Base-by-base conservation (phyloP, 2,888 invertebrate genomes). In the Eulithis testata region DNA sequence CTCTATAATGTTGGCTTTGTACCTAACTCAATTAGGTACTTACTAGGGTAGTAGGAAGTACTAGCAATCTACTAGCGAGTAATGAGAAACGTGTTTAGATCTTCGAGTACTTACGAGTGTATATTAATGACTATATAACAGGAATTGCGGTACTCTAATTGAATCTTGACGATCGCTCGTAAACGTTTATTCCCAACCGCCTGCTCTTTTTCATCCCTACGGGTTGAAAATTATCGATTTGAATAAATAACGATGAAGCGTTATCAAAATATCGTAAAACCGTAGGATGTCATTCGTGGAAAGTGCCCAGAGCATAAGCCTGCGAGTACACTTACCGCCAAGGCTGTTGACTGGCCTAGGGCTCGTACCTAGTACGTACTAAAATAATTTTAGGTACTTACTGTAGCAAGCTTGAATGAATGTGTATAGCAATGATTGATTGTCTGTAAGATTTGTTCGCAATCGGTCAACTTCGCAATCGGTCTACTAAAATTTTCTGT, bases 161-260 rank as follows among this genome's bases (percentile, higher is more conserved):
- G 73, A 72, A 69, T 72, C 58, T 69, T 70, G 71, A 70, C 64
- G 70, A 72, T 66, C 65, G 65, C 47, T 68, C 65, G 63, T 66
- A 69, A 68, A 63, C 54, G 5, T 59, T 63, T 58, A 56, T 60
- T 60, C 47, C 40, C 60, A 60, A 54, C 49, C 59, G 8, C 47
- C 45, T 60, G 55, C 27, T 43, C 47, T 21, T 60, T 53, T 57
- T 49, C 45, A 36, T 55, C 12, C n/a, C 43, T 44, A 55, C 52
- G 51, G 53, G 40, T 45, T 53, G 36, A 56, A 51, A 49, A 57
- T 37, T 65, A 64, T 59, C 61, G 47, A 65, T 62, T 58, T 65
- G 45, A 60, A 62, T 65, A 60, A 63, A 60, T 57, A 52, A 63
- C 60, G 59, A 58, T 70, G 65, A 59, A 61, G 54, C 37, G 60